phyloP scores from a whole-genome alignment of 2,797 vertebrate species.

The Anomalospiza imberbis region DNA sequence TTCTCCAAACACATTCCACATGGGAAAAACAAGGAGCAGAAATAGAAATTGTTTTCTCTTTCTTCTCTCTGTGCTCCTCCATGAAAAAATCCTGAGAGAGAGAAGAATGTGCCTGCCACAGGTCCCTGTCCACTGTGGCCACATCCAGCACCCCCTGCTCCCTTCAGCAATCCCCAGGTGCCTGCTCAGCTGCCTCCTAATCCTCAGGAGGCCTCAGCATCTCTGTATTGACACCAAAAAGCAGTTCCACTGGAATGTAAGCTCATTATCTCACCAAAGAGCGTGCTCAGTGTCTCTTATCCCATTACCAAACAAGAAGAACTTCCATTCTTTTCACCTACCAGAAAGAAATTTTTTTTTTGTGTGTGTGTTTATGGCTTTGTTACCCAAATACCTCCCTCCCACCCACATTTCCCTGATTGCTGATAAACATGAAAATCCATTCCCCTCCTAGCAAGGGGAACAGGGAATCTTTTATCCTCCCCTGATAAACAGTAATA shows the following conservation, averaged over 20 bases:
- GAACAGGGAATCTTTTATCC: slow-evolving; percentile 30
- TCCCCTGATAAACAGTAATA: slow-evolving; percentile 28
- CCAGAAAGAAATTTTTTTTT: not conserved
- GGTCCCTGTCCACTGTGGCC: too few species aligned
- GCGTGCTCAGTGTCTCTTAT: not conserved
- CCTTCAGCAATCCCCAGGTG: not conserved
- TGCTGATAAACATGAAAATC: slow-evolving; percentile 27
- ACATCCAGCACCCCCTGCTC: not conserved
- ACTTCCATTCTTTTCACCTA: not conserved
- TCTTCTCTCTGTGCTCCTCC: too few species aligned
- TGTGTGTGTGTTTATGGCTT: not conserved
- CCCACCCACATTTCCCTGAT: not conserved
- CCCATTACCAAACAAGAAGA: not conserved
- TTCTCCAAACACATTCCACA: too few species aligned
- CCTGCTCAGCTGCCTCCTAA: not conserved
- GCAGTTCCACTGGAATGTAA: not conserved
- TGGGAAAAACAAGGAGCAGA: too few species aligned
- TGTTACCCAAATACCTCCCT: not conserved
- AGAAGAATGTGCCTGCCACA: too few species aligned
- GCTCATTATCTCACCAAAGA: slow-evolving; percentile 18
- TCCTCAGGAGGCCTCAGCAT: not conserved
- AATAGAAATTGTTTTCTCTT: too few species aligned
- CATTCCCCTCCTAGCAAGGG: not conserved
- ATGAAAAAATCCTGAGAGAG: too few species aligned
- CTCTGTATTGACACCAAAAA: not conserved